phyloP scores from a whole-genome alignment of 2,888 invertebrate genomes.

The Disparrhopalites patrizii region DNA sequence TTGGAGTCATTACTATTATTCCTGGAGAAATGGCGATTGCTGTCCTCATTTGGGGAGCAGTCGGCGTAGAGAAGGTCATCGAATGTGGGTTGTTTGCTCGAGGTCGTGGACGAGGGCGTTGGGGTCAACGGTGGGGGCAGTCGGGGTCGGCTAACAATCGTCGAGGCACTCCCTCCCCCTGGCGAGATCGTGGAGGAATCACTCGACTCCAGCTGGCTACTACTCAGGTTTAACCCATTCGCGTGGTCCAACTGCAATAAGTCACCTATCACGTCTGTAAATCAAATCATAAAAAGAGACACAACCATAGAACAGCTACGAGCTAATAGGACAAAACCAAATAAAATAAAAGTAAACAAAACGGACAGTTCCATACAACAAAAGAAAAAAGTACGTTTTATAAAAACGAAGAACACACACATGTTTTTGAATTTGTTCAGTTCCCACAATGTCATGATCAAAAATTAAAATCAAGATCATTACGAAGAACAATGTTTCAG shows the following conservation, averaged over 20 bases:
- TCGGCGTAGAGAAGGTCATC: slow-evolving; percentile 51
- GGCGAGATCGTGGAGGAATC: slow-evolving; percentile 45
- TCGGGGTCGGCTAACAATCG: slow-evolving; percentile 30
- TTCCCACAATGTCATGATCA: too few relatives aligned
- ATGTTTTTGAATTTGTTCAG: too few relatives aligned
- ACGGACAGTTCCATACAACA: too few relatives aligned
- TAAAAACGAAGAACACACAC: too few relatives aligned
- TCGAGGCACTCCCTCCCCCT: slow-evolving; percentile 43
- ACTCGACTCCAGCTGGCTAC: slow-evolving; percentile 33
- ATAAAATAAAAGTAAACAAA: too few relatives aligned
- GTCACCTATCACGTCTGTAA: slow-evolving; percentile 41
- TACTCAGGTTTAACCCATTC: slow-evolving; percentile 23
- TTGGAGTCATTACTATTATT: slow-evolving; percentile 36
- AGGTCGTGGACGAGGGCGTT: slow-evolving; percentile 31
- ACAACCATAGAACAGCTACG: background rate
- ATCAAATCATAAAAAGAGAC: background rate
- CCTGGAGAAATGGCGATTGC: slow-evolving; percentile 53
- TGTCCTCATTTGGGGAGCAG: slow-evolving; percentile 57
- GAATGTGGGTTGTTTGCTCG: slow-evolving; percentile 33
- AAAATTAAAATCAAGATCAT: too few relatives aligned
- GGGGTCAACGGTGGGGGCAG: slow-evolving; percentile 31
- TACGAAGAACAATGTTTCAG: too few relatives aligned
- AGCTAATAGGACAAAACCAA: background rate
- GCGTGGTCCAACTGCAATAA: slow-evolving; percentile 33
- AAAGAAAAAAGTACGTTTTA: too few relatives aligned